A percentile compares a stretch with the other conserved stretches of the same genome.
phyloP scores from a whole-genome alignment of 2,888 invertebrate species.

The Euclidia mi region DNA sequence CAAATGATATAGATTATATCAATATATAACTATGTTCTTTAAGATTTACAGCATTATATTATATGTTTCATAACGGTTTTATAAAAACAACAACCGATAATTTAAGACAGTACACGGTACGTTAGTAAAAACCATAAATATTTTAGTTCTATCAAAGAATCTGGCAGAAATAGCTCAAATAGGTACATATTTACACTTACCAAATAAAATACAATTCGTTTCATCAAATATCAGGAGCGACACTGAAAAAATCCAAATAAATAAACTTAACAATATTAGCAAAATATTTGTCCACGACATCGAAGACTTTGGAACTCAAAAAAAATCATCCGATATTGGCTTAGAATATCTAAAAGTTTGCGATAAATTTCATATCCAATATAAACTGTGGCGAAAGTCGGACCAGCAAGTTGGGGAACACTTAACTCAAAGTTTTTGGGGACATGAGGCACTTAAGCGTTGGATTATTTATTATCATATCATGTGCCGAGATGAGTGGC shows the following conservation, averaged over 20 bases:
- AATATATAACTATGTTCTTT: too few relatives aligned
- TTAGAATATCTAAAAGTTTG: conserved; percentile 69
- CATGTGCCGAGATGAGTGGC: conserved; percentile 58
- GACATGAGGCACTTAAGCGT: conserved; percentile 62
- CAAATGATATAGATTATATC: too few relatives aligned
- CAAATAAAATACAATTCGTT: neutral
- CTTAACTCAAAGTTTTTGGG: conserved; percentile 69
- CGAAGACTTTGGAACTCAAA: conserved; percentile 47
- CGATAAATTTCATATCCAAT: conserved; percentile 77
- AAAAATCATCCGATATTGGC: conserved; percentile 66
- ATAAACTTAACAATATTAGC: conserved; percentile 42
- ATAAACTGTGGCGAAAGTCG: conserved; percentile 71
- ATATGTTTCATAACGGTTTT: too few relatives aligned
- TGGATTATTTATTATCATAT: conserved; percentile 67
- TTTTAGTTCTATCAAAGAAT: too few relatives aligned
- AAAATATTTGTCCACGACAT: conserved; percentile 46
- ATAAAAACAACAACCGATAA: too few relatives aligned
- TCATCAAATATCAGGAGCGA: conserved; percentile 23
- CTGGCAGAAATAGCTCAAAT: too few relatives aligned
- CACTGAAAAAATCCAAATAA: conserved; percentile 16
- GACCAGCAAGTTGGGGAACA: conserved; percentile 60
- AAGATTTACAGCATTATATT: too few relatives aligned
- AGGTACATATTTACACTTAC: too few relatives aligned
- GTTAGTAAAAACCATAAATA: too few relatives aligned
- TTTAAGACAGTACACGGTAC: too few relatives aligned